A percentile compares a stretch with the other conserved stretches of the same genome.
Conservation (phyloP, 2,113 vertebrate genomes). For the Leptobrachium leishanense region DNA sequence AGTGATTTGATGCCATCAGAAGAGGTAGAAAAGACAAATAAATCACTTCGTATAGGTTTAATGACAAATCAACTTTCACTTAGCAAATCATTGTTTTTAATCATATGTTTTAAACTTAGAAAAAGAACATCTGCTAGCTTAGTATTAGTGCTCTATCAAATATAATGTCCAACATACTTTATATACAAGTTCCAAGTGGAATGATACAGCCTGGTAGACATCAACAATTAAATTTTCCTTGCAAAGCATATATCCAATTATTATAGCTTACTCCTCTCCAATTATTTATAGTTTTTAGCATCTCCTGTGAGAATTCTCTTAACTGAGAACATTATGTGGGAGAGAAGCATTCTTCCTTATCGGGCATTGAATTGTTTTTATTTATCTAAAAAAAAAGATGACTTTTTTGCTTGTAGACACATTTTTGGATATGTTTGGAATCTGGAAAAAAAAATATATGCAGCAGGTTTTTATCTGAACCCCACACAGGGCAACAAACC, state of each 20-base stretch:
- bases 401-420: conserved; percentile 21
- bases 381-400: conserved; percentile 30
- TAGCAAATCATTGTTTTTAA: no score
- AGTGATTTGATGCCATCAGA: no score
- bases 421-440: conserved; percentile 40
- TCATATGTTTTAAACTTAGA: no score
- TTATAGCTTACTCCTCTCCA: conserved; percentile 36
- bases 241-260: conserved; percentile 41
- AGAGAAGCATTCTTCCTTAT: conserved; percentile 46
- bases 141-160: no score
- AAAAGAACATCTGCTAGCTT: no score
- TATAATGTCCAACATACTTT: no score
- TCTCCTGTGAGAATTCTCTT: conserved; percentile 36
- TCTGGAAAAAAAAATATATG: conserved; percentile 9
- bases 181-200: no score
- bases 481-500: conserved; percentile 44
- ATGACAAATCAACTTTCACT: no score
- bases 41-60: no score
- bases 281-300: conserved; percentile 41
- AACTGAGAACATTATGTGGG: conserved; percentile 38
- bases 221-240: conserved; percentile 30
- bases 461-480: conserved; percentile 44
- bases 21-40: no score
- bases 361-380: conserved; percentile 44
- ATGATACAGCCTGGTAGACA: background rate